phyloP scores from a whole-genome alignment of 2,888 invertebrate species.

The Cylindroiulus punctatus region DNA sequence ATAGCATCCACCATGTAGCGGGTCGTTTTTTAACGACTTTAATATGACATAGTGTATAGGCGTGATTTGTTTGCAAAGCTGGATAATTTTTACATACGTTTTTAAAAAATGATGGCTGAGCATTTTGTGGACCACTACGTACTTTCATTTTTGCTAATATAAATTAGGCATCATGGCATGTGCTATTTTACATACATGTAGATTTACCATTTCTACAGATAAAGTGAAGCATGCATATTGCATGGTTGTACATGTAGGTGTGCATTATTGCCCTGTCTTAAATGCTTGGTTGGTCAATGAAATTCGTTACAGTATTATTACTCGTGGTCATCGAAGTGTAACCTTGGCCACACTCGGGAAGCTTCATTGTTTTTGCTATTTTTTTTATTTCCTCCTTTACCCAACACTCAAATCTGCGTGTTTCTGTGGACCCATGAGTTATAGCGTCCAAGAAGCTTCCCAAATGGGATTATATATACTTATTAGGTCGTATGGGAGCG shows the following conservation, averaged over 20 bases:
- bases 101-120: too few species aligned
- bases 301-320: slow-evolving; percentile 6
- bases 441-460: background rate
- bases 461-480: slow-evolving; percentile 27
- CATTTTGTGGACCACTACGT: too few species aligned
- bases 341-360: background rate
- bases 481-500: background rate
- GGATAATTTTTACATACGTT: too few species aligned
- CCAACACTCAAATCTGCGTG: slow-evolving; percentile 10
- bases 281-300: background rate
- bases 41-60: too few species aligned
- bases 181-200: too few species aligned
- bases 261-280: background rate
- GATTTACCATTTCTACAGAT: too few species aligned
- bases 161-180: too few species aligned
- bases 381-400: slow-evolving; percentile 42
- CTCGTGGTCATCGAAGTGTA: slow-evolving; percentile 20
- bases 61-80: too few species aligned
- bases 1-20: too few species aligned
- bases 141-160: too few species aligned
- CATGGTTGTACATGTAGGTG: background rate
- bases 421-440: background rate
- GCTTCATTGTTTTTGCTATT: background rate
- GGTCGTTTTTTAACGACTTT: too few species aligned
- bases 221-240: too few species aligned